These are phyloP conservation scores for Tragelaphus imberbis DNA, from an alignment of 2,113 vertebrate species.

Conservation along the genomic window DNA sequence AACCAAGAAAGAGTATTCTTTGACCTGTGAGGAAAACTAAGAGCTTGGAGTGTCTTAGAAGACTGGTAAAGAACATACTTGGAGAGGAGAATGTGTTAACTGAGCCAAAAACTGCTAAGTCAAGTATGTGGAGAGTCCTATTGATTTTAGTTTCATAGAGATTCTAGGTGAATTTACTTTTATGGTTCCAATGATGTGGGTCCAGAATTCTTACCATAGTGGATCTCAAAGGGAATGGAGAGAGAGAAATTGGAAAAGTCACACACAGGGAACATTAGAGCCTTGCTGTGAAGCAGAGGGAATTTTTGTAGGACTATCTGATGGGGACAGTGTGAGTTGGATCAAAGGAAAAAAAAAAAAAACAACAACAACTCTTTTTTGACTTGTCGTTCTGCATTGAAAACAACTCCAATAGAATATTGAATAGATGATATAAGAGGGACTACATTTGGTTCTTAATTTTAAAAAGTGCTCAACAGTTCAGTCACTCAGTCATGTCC, in stretches of 20 bases:
- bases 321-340: rapidly evolving
- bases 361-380: too few relatives aligned
- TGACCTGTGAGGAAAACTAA: neutral
- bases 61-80: neutral
- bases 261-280: too few relatives aligned
- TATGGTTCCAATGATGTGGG: neutral
- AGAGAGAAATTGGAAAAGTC: neutral
- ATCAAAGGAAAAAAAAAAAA: neutral
- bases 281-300: neutral
- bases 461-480: neutral
- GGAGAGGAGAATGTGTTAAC: neutral
- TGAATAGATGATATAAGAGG: neutral
- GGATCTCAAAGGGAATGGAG: neutral
- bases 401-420: neutral
- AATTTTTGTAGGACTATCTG: neutral
- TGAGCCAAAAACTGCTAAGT: neutral
- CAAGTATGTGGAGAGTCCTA: neutral
- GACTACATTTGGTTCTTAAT: neutral
- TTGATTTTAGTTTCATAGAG: neutral
- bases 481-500: rapidly evolving
- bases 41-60: neutral
- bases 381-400: neutral
- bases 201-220: neutral
- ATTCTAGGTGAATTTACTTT: neutral
- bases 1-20: neutral